phyloP scores from a whole-genome alignment of 64 coral and sea anemone genomes.

The Cladopsammia gracilis region DNA sequence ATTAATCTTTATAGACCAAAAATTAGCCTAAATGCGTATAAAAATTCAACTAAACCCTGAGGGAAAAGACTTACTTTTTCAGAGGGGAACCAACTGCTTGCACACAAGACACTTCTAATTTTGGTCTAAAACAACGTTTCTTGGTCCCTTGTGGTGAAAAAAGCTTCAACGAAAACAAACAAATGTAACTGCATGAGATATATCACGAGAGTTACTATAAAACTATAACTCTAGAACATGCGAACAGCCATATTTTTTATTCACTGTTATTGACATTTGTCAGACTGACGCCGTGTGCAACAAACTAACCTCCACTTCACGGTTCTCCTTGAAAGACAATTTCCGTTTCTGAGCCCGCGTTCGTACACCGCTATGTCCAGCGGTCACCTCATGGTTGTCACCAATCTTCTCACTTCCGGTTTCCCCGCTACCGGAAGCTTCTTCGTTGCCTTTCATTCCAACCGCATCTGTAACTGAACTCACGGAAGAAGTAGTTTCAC shows the following conservation, averaged over 20 bases:
- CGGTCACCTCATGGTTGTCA: too few species aligned
- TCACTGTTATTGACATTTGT: neutral
- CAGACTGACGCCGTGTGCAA: neutral
- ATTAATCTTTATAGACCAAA: too few species aligned
- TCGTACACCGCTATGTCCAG: neutral
- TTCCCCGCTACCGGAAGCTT: neutral
- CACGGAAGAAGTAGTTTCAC: neutral
- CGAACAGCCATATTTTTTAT: too few species aligned
- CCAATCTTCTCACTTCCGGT: neutral
- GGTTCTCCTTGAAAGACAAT: conserved; percentile 31
- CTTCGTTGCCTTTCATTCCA: neutral
- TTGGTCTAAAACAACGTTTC: conserved; percentile 17
- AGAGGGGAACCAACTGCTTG: conserved; percentile 25
- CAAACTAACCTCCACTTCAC: conserved; percentile 8
- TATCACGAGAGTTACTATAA: neutral
- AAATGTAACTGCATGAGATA: neutral
- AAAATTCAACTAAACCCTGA: too few species aligned
- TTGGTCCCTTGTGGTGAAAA: conserved; percentile 16
- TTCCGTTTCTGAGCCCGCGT: conserved; percentile 20
- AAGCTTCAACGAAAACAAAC: neutral
- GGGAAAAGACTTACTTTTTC: neutral
- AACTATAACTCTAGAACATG: too few species aligned
- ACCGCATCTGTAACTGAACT: neutral
- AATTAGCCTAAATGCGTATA: too few species aligned
- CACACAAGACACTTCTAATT: conserved; percentile 27